Base-by-base conservation (phyloP, 1,140 invertebrate genomes). In the Phenacoccus solenopsis region DNA sequence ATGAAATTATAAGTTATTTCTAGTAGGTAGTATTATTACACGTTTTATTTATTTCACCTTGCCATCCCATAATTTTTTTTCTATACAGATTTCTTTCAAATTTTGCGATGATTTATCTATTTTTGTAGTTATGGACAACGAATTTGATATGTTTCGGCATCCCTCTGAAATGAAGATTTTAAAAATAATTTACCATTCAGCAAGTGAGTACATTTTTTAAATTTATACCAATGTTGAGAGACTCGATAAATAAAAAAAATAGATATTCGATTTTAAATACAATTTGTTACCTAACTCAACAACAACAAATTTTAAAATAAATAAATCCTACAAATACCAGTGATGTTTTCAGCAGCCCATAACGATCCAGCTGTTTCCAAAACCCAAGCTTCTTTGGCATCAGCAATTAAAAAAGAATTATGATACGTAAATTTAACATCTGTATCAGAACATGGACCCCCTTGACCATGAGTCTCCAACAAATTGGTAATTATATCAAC, bases 281-380 rank as follows among this genome's bases (percentile, higher is more conserved):
- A n/a, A n/a, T n/a, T n/a, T n/a, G n/a, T n/a, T n/a, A n/a, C n/a
- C n/a, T n/a, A n/a, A n/a, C n/a, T n/a, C n/a, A n/a, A n/a, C n/a
- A n/a, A n/a, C n/a, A n/a, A n/a, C n/a, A n/a, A n/a, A n/a, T n/a
- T n/a, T n/a, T n/a, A n/a, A n/a, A n/a, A n/a, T n/a, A n/a, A n/a
- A n/a, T n/a, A n/a, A n/a, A n/a, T n/a, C n/a, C n/a, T n/a, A n/a
- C 10, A 68, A 73, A 75, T 79, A 85, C 84, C 78, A 72, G 81
- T 83, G 24, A 91, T 76, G 78, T 84, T 82, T 77, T 90, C 85
- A 20, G 90, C 90, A 0, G 84, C 90, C 90, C 90, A 93, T 49
- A 86, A 80, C 72, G 84, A 84, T 10, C 87, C 88, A 71, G 84
- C 85, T 20, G 87, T 89, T 78, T 90, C 88, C 20, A 91, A 75